A percentile compares a stretch with the other conserved stretches of the same genome.
Conservation (phyloP, 2,113 vertebrate genomes). For the Plestiodon gilberti region DNA sequence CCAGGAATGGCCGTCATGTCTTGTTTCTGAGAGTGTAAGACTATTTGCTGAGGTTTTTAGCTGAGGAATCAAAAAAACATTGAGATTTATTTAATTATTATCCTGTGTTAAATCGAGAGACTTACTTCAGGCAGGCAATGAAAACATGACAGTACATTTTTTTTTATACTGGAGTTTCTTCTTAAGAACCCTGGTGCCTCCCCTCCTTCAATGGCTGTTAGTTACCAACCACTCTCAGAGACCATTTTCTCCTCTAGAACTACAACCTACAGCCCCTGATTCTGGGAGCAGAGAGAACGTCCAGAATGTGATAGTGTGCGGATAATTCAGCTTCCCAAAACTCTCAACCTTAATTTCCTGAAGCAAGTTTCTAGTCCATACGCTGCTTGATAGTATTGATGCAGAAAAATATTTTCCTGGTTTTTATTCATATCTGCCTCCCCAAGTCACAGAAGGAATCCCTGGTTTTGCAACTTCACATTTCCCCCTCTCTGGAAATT, state of each 20-base stretch:
- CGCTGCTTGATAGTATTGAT: not conserved
- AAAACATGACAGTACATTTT: not conserved
- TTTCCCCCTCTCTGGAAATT: too few species aligned
- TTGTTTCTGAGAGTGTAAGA: not conserved
- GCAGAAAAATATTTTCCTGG: too few species aligned
- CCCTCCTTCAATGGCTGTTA: not conserved
- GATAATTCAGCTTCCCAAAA: not conserved
- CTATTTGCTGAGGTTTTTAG: not conserved
- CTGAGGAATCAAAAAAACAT: not conserved
- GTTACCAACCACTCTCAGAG: not conserved
- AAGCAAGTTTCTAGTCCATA: too few species aligned
- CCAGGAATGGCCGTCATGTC: not conserved
- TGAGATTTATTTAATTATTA: not conserved
- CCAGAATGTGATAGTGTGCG: not conserved
- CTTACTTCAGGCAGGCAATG: not conserved
- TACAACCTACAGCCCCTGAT: too few species aligned
- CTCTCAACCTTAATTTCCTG: not conserved
- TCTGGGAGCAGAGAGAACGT: not conserved
- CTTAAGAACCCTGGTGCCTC: not conserved
- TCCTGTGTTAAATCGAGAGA: not conserved
- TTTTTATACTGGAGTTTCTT: not conserved
- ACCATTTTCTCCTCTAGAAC: not conserved
- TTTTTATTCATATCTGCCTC: too few species aligned
- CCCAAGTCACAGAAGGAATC: too few species aligned
- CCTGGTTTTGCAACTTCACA: too few species aligned